A percentile compares a stretch with the other conserved stretches of the same genome.
Conservation (phyloP, 2,113 vertebrate species). For the Scomber japonicus region DNA sequence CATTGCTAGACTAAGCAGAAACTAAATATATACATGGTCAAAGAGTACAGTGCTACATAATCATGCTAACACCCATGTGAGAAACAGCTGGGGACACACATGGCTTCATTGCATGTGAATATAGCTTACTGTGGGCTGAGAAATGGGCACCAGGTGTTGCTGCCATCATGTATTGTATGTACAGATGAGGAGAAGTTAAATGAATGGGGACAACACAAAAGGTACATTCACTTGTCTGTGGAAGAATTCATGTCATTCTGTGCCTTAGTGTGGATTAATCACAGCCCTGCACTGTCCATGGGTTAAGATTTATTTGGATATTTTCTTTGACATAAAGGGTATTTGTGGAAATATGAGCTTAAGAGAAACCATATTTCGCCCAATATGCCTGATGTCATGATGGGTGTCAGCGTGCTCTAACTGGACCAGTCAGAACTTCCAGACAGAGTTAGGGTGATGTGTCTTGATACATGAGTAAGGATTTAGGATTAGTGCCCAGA, state of each 20-base stretch:
- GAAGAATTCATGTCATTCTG: not conserved
- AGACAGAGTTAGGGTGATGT: slow-evolving; percentile 48
- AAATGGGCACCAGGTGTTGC: slow-evolving; percentile 50
- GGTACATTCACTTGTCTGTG: not conserved
- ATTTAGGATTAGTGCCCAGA: slow-evolving; percentile 51
- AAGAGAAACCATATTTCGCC: slow-evolving; percentile 33
- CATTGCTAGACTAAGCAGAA: slow-evolving; percentile 47
- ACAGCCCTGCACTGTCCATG: not conserved
- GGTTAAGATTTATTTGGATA: not conserved
- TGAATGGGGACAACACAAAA: not conserved
- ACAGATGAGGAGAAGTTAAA: slow-evolving; percentile 16
- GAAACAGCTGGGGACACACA: slow-evolving; percentile 68
- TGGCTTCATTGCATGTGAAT: slow-evolving; percentile 20
- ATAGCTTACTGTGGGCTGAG: slow-evolving; percentile 13
- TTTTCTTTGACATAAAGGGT: not conserved
- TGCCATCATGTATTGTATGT: slow-evolving; percentile 2
- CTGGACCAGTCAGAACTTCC: slow-evolving; percentile 59
- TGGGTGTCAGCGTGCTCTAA: slow-evolving; percentile 52
- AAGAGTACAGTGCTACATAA: slow-evolving; percentile 48
- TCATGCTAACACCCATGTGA: slow-evolving; percentile 50
- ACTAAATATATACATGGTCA: slow-evolving; percentile 75
- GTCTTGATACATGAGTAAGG: slow-evolving; percentile 53
- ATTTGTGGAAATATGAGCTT: slow-evolving; percentile 10
- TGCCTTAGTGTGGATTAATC: not conserved
- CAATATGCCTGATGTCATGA: slow-evolving; percentile 62